These are phyloP conservation scores for Zygaena filipendulae DNA, from an alignment of 2,888 invertebrate genomes.

Conservation along the genomic window DNA sequence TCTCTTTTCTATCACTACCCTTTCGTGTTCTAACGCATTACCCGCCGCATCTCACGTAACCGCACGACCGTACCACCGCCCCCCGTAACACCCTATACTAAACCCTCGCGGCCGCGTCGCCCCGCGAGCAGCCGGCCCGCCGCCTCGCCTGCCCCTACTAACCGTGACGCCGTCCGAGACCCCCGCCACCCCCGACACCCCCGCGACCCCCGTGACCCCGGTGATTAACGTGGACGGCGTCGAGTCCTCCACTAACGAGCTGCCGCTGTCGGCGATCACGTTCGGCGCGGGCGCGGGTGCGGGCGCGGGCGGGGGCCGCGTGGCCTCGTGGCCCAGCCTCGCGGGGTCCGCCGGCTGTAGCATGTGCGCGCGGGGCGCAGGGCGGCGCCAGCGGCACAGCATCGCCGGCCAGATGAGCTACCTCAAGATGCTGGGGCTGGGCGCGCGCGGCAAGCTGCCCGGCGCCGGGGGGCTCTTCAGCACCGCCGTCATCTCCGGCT, in stretches of 20 bases:
- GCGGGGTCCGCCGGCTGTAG: conserved; percentile 32
- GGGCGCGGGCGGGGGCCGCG: conserved; percentile 19
- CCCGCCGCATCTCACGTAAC: conserved; percentile 37
- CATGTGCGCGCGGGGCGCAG: conserved; percentile 60
- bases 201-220: conserved; percentile 43
- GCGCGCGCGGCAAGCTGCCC: conserved; percentile 67
- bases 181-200: conserved; percentile 22
- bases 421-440: conserved; percentile 90
- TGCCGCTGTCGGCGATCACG: conserved; percentile 72
- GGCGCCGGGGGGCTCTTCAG: conserved; percentile 89
- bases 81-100: conserved; percentile 6
- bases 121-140: conserved; percentile 16
- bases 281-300: conserved; percentile 25
- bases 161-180: conserved; percentile 24
- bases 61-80: conserved; percentile 13
- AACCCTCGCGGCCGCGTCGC: conserved; percentile 14
- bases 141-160: conserved; percentile 20
- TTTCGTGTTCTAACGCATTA: conserved; percentile 33
- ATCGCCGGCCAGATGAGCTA: conserved; percentile 96
- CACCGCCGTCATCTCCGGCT: conserved; percentile 96
- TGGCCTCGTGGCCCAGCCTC: conserved; percentile 17
- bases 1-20: conserved; percentile 37
- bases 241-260: conserved; percentile 75
- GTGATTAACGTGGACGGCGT: conserved; percentile 48
- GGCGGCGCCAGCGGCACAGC: conserved; percentile 94